phyloP scores from a whole-genome alignment of 1,140 invertebrate genomes.

The Drosophila chauvacae region DNA sequence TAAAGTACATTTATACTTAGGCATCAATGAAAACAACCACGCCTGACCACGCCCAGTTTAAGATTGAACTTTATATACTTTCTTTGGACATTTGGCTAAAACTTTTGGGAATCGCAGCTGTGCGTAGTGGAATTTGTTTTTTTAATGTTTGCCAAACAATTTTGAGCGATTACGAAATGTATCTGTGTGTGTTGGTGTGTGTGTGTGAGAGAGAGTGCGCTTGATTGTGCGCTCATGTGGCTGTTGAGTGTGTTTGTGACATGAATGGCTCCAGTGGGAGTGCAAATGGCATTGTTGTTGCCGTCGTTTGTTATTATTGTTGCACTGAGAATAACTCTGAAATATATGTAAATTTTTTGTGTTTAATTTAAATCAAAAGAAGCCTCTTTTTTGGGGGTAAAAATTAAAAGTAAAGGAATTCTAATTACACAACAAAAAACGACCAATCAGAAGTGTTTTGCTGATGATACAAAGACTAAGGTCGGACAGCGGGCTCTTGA shows the following conservation, averaged over 20 bases:
- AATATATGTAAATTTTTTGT: background rate
- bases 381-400: background rate
- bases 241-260: slow-evolving; percentile 34
- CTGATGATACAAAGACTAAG: no score
- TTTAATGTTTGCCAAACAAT: slow-evolving; percentile 69
- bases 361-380: background rate
- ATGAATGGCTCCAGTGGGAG: slow-evolving; percentile 44
- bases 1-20: background rate
- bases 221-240: slow-evolving; percentile 13
- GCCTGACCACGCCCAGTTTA: slow-evolving; percentile 29
- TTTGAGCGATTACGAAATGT: slow-evolving; percentile 63
- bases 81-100: background rate
- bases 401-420: background rate
- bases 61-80: slow-evolving; percentile 6
- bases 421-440: no score
- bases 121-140: slow-evolving; percentile 20
- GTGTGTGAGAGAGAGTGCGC: slow-evolving; percentile 2
- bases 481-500: no score
- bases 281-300: slow-evolving; percentile 43
- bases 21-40: background rate
- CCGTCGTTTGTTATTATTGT: slow-evolving; percentile 29
- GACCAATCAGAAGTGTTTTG: background rate
- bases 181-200: slow-evolving; percentile 13
- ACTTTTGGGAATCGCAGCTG: slow-evolving; percentile 19
- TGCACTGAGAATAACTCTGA: background rate